phyloP scores from a whole-genome alignment of 2,113 vertebrate species.

The Grallaria varia region DNA sequence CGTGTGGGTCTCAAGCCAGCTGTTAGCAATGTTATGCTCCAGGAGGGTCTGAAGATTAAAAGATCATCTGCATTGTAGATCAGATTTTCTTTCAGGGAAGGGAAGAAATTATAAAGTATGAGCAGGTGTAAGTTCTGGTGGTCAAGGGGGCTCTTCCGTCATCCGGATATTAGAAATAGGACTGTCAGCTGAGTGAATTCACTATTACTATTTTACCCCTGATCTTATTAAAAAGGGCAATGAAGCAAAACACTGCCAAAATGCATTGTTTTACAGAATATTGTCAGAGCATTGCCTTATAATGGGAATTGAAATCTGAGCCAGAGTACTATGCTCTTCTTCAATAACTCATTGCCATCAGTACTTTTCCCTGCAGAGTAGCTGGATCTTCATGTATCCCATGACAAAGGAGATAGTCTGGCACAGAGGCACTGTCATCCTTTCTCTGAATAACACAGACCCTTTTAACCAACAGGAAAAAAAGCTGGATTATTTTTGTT shows the following conservation, averaged over 20 bases:
- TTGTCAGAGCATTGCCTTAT: neutral
- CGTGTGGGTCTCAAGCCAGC: neutral
- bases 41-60: neutral
- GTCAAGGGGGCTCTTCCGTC: neutral
- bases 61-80: slow-evolving; percentile 5
- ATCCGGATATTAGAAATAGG: neutral
- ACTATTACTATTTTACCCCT: neutral
- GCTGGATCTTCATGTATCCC: neutral
- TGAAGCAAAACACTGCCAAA: neutral
- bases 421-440: neutral
- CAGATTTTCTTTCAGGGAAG: neutral
- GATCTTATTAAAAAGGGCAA: slow-evolving; percentile 1
- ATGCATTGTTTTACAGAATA: neutral
- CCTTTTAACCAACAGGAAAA: neutral
- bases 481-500: neutral
- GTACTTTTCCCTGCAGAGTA: neutral
- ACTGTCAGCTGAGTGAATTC: neutral
- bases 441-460: neutral
- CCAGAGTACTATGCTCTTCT: neutral
- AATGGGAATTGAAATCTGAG: neutral
- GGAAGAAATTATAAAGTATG: neutral
- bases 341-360: slow-evolving; percentile 13
- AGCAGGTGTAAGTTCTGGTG: neutral
- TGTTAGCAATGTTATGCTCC: neutral
- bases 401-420: neutral